phyloP scores from a whole-genome alignment of 35 echinoderm and acorn worm genomes.

The Diadema setosum region DNA sequence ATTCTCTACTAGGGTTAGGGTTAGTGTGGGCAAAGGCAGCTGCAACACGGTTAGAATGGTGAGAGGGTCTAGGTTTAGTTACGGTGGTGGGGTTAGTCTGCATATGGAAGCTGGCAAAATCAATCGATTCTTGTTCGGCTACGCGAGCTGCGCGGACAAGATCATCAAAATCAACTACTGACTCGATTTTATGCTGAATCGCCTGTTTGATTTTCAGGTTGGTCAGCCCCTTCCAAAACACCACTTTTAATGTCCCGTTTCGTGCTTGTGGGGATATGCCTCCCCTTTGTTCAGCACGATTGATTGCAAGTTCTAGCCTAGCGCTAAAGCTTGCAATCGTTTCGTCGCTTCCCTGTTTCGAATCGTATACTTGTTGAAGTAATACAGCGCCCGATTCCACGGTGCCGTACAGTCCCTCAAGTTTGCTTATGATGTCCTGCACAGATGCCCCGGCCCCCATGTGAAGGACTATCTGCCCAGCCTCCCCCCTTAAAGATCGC shows the following conservation, averaged over 20 bases:
- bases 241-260: not conserved
- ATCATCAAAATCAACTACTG: too few relatives aligned
- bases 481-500: not conserved
- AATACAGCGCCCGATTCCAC: not conserved
- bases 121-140: not conserved
- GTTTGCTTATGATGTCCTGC: not conserved
- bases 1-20: not conserved
- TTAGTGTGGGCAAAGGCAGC: not conserved
- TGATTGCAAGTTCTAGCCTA: not conserved
- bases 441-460: not conserved
- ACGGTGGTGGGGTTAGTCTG: not conserved
- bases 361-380: not conserved
- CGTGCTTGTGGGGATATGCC: not conserved
- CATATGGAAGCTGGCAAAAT: not conserved
- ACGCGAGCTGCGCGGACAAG: not conserved
- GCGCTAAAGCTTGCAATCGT: not conserved
- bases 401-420: too few relatives aligned
- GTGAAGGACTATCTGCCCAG: not conserved
- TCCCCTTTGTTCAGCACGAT: not conserved
- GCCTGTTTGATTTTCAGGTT: not conserved
- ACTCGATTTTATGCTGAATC: not conserved
- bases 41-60: not conserved
- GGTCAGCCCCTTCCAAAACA: not conserved
- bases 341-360: not conserved
- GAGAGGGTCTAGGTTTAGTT: too few relatives aligned